Percentiles rank a stretch among this genome's conserved stretches.
phyloP scores from a whole-genome alignment of 2,113 vertebrate species.

The Strix aluco region DNA sequence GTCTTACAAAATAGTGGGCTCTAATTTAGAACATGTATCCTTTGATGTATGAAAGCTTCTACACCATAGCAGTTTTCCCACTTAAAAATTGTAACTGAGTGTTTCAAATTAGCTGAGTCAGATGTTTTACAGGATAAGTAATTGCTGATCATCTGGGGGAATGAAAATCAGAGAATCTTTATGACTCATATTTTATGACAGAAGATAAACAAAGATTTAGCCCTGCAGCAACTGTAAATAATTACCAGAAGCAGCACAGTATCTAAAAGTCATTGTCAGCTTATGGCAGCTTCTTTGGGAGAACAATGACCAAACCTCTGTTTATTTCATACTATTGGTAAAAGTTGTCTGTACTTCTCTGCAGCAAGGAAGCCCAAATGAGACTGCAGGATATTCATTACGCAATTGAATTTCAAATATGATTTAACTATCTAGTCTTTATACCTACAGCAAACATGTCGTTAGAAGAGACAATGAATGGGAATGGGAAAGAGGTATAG shows the following conservation, averaged over 20 bases:
- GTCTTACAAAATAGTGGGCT: constrained; percentile 25
- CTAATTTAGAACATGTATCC: not conserved
- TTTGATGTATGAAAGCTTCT: constrained; percentile 1
- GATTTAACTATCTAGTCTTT: not conserved
- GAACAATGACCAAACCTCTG: not conserved
- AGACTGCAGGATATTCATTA: not conserved
- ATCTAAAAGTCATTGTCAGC: not conserved
- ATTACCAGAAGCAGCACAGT: not conserved
- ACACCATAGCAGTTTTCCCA: not conserved
- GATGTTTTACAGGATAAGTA: constrained; percentile 11
- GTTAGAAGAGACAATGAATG: not conserved
- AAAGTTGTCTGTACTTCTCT: not conserved
- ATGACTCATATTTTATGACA: not conserved
- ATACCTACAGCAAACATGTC: not conserved
- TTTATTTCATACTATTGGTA: not conserved
- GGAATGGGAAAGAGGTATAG: not conserved
- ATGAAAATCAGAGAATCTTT: not conserved
- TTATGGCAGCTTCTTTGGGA: not conserved
- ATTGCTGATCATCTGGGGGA: not conserved
- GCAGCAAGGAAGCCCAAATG: not conserved
- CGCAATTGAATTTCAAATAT: not conserved
- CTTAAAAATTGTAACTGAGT: not conserved
- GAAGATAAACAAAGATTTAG: not conserved
- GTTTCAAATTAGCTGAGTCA: constrained; percentile 9
- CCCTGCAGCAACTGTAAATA: not conserved